A percentile compares a stretch with the other conserved stretches of the same genome.
These are phyloP conservation scores for Sakesphorus luctuosus DNA, from an alignment of 2,113 vertebrate genomes.

Conservation along the genomic window DNA sequence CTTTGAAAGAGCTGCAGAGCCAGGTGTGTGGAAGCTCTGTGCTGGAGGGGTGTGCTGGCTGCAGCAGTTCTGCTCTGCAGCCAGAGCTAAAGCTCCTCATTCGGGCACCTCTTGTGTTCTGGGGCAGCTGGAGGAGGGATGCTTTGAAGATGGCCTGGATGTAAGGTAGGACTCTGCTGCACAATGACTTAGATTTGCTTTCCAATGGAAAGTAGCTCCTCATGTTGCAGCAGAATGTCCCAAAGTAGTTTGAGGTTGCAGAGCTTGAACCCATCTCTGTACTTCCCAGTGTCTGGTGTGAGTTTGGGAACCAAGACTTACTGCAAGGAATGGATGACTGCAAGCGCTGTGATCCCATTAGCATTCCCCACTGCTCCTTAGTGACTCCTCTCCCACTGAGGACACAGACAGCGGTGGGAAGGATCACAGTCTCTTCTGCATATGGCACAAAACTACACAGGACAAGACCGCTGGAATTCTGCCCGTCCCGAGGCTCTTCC, in stretches of 20 bases:
- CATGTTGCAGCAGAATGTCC: rapidly evolving
- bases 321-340: not conserved
- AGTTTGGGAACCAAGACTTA: not conserved
- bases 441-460: rapidly evolving
- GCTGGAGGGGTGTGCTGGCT: not conserved
- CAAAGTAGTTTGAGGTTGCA: not conserved
- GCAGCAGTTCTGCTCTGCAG: not conserved
- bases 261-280: not conserved
- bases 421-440: not conserved
- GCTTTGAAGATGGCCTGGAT: not conserved
- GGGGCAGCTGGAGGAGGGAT: not conserved
- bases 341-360: not conserved
- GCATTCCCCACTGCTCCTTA: not conserved
- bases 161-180: not conserved
- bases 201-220: not conserved
- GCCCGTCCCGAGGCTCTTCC: not conserved
- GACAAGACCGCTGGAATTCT: not conserved
- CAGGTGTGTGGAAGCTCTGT: not conserved
- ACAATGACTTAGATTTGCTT: not conserved
- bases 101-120: not conserved
- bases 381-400: not conserved
- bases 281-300: not conserved
- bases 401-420: not conserved
- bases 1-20: conserved; percentile 56
- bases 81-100: not conserved